Percentiles rank a stretch among this genome's conserved stretches.
Conservation (phyloP, 1,140 invertebrate species). For the Drosophila nikananu region DNA sequence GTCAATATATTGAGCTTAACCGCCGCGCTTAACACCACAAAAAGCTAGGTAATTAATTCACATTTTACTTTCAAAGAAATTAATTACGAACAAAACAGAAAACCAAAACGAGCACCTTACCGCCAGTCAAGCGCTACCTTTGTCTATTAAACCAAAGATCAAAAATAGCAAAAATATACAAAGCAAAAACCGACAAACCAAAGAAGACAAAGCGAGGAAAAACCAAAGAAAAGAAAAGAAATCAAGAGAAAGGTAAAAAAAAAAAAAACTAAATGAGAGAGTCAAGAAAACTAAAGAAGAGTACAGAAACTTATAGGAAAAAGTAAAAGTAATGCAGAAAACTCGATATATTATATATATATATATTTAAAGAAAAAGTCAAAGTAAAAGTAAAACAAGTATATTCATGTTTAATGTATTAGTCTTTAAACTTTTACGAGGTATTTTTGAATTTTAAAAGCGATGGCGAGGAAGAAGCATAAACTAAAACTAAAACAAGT, state of each 20-base stretch:
- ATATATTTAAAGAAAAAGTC: conserved; percentile 34
- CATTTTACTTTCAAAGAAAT: conserved; percentile 64
- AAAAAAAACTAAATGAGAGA: too few species aligned
- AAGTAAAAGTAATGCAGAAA: conserved; percentile 11
- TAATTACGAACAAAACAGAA: conserved; percentile 59
- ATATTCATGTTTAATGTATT: conserved; percentile 79
- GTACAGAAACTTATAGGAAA: not conserved
- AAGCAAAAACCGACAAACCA: conserved; percentile 26
- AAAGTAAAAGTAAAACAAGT: conserved; percentile 34
- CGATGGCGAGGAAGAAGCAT: conserved; percentile 18
- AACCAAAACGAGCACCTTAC: conserved; percentile 24
- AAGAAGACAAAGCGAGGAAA: not conserved
- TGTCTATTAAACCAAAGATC: conserved; percentile 78
- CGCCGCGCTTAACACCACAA: conserved; percentile 41
- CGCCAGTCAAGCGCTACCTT: conserved; percentile 68
- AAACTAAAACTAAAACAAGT: conserved; percentile 27
- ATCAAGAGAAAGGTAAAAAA: too few species aligned
- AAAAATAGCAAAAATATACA: conserved; percentile 81
- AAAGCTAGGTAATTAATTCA: conserved; percentile 74
- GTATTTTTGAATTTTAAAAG: conserved; percentile 67
- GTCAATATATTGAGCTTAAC: conserved; percentile 76
- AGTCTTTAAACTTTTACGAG: conserved; percentile 70
- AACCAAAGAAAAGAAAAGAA: not conserved
- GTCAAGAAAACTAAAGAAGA: too few species aligned
- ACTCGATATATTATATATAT: conserved; percentile 39